Conservation (phyloP, 2,113 vertebrate genomes). For the Tiliqua scincoides region DNA sequence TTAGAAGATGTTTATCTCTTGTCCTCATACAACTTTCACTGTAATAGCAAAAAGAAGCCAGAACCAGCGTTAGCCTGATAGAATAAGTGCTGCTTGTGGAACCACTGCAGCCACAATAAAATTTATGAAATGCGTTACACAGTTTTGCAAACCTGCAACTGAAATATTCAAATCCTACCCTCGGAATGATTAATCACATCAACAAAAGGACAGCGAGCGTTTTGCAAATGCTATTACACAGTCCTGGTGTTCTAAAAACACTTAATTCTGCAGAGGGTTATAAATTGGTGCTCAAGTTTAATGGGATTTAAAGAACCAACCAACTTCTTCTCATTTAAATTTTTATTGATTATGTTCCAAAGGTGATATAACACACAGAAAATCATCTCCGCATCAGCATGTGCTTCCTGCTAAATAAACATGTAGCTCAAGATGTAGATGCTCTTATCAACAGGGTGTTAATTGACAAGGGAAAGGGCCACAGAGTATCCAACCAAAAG, state of each 20-base stretch:
- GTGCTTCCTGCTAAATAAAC: conserved; percentile 11
- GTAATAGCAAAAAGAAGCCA: neutral
- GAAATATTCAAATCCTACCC: neutral
- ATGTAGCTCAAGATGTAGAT: neutral
- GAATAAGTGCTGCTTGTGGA: neutral
- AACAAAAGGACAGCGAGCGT: conserved; percentile 5
- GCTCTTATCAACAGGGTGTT: neutral
- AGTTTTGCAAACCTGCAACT: neutral
- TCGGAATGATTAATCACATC: conserved; percentile 30
- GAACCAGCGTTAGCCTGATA: neutral
- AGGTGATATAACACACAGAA: conserved; percentile 30
- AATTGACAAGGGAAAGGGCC: neutral
- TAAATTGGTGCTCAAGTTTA: conserved; percentile 25
- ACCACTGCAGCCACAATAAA: rapidly evolving
- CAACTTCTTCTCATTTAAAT: conserved; percentile 37
- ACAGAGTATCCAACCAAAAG: neutral
- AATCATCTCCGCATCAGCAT: neutral
- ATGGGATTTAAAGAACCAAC: conserved; percentile 32
- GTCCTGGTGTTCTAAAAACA: conserved; percentile 21
- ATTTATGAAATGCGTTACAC: neutral
- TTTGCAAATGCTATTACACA: conserved; percentile 18
- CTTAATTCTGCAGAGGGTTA: conserved; percentile 33
- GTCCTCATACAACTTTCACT: neutral
- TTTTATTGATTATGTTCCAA: conserved; percentile 40
- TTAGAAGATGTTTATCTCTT: neutral